Conservation (phyloP, 2,797 vertebrate genomes). For the Microctenopoma lineatum region DNA sequence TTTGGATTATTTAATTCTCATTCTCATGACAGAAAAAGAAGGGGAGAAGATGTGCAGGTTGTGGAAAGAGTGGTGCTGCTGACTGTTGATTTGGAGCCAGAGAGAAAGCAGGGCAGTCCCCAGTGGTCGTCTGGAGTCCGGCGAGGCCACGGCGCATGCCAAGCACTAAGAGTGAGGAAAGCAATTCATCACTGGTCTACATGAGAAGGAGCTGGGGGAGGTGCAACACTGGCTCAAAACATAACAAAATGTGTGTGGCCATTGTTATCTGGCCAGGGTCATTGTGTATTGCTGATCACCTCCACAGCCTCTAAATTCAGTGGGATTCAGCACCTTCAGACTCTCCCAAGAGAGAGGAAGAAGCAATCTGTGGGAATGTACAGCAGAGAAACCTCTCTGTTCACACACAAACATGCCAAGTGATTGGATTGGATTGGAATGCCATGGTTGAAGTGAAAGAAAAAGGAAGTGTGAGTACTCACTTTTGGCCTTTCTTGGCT, state of each 20-base stretch:
- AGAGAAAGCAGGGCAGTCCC: conserved; percentile 67
- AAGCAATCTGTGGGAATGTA: conserved; percentile 60
- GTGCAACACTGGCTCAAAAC: conserved; percentile 53
- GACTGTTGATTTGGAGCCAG: conserved; percentile 50
- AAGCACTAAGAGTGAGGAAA: conserved; percentile 71
- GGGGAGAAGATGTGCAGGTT: conserved; percentile 22
- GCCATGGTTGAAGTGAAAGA: conserved; percentile 29
- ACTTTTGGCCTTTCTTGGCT: not conserved
- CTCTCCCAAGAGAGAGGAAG: conserved; percentile 59
- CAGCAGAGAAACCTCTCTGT: conserved; percentile 44
- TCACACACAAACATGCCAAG: conserved; percentile 42
- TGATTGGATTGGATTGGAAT: conserved; percentile 43
- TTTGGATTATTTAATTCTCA: too few species aligned
- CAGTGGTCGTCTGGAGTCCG: conserved; percentile 59
- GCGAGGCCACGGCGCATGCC: conserved; percentile 67
- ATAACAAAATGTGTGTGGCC: conserved; percentile 72
- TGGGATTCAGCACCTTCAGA: conserved; percentile 62
- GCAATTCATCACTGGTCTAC: conserved; percentile 75
- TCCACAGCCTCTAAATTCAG: conserved; percentile 67
- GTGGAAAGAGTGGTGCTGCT: conserved; percentile 55
- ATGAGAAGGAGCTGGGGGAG: conserved; percentile 33
- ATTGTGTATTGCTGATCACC: conserved; percentile 63
- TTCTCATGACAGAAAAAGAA: too few species aligned
- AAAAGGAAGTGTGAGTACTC: not conserved
- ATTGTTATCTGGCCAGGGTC: conserved; percentile 73